Percentiles rank a stretch among this genome's conserved stretches.
Evolutionary conservation across 2,797 vertebrate species (phyloP).

Genomic region (Acomys russatus): DNA sequence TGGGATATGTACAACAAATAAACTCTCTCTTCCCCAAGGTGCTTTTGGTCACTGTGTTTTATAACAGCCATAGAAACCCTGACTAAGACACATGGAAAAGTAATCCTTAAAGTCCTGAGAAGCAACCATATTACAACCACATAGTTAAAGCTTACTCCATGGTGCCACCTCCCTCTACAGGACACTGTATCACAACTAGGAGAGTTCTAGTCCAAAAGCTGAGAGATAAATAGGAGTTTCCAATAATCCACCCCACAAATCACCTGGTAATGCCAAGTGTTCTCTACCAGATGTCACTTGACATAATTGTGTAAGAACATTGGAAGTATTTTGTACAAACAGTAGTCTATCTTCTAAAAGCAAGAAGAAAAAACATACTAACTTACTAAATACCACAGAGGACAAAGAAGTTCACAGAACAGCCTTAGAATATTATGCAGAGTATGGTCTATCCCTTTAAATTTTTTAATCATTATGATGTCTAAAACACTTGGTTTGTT

Average conservation of each 20-base stretch:
- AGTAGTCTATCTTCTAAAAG: neutral
- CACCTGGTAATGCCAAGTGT: neutral
- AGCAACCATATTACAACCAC: neutral
- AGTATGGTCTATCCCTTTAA: neutral
- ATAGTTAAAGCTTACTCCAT: neutral
- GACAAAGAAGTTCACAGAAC: neutral
- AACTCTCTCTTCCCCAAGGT: neutral
- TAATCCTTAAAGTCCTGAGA: conserved; percentile 4
- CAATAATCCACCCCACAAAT: conserved; percentile 13
- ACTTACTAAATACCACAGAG: neutral
- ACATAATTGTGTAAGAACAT: no score
- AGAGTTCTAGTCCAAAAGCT: neutral
- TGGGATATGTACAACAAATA: neutral
- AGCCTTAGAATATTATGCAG: neutral
- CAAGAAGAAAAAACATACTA: neutral
- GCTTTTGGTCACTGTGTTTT: neutral
- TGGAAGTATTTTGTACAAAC: conserved; percentile 9
- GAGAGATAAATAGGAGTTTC: neutral
- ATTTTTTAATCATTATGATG: conserved; percentile 29
- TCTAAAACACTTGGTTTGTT: neutral
- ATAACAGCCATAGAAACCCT: neutral
- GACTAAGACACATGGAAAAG: neutral
- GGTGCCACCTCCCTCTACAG: neutral
- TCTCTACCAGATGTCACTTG: no score
- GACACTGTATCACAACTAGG: neutral